Evolutionary conservation across 1,140 invertebrate genomes (phyloP).

Genomic region (Papilio aristodemus): DNA sequence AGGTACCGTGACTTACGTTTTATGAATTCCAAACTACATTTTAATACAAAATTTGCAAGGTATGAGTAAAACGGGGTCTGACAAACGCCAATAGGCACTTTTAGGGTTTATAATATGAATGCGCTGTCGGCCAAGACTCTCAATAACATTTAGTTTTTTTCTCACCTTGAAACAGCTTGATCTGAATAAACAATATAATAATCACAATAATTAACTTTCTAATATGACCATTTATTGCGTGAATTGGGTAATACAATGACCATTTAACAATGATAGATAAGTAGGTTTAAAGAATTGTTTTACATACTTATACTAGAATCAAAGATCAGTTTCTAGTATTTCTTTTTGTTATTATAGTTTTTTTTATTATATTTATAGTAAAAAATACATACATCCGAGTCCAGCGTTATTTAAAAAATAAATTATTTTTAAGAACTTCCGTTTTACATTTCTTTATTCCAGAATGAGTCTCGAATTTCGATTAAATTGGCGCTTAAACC

Average conservation of each 20-base stretch:
- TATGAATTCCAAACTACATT: slow-evolving; percentile 41
- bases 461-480: too few relatives aligned
- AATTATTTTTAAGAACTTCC: too few relatives aligned
- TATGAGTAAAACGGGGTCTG: slow-evolving; percentile 34
- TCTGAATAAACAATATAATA: slow-evolving; percentile 46
- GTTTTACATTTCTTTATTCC: too few relatives aligned
- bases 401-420: too few relatives aligned
- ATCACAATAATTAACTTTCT: slow-evolving; percentile 37
- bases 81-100: slow-evolving; percentile 33
- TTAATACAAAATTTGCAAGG: slow-evolving; percentile 26
- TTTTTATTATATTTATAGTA: too few relatives aligned
- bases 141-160: slow-evolving; percentile 46
- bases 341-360: too few relatives aligned
- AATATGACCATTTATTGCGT: slow-evolving; percentile 35
- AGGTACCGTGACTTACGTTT: slow-evolving; percentile 26
- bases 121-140: slow-evolving; percentile 42
- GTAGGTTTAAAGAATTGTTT: background rate
- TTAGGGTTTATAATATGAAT: slow-evolving; percentile 42
- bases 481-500: too few relatives aligned
- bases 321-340: too few relatives aligned
- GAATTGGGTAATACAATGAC: slow-evolving; percentile 26
- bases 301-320: too few relatives aligned
- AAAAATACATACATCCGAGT: too few relatives aligned
- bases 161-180: slow-evolving; percentile 56
- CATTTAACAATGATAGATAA: background rate